Evolutionary conservation across 1,140 invertebrate genomes (phyloP).

Genomic region (Pantala flavescens): DNA sequence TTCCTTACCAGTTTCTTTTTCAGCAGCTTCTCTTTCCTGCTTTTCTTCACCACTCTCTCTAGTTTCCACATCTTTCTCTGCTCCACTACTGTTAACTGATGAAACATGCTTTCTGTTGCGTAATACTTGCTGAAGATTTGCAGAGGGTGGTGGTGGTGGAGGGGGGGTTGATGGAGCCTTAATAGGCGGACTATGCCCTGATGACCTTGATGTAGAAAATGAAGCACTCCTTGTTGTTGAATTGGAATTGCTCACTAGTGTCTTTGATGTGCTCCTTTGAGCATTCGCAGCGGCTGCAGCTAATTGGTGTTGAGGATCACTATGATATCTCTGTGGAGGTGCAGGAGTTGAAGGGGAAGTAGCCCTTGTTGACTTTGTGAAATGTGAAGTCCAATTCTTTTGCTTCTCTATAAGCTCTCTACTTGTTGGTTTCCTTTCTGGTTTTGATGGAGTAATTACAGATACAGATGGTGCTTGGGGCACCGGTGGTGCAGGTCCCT

Average conservation of each 20-base stretch:
- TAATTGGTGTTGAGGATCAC: neutral
- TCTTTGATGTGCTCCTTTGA: neutral
- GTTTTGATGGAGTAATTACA: conserved; percentile 51
- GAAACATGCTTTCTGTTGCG: neutral
- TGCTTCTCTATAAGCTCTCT: conserved; percentile 81
- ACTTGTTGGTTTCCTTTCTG: conserved; percentile 67
- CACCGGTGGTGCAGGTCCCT: no score
- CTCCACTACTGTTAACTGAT: neutral
- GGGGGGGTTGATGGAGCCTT: neutral
- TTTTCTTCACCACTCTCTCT: neutral
- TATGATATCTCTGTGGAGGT: neutral
- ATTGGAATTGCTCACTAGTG: neutral
- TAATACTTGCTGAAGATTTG: neutral
- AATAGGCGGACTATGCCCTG: neutral
- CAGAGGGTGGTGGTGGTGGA: neutral
- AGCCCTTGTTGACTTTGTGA: conserved; percentile 31
- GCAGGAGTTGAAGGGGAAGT: neutral
- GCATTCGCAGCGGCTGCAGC: no score
- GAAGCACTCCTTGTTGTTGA: neutral
- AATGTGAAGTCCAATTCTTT: conserved; percentile 82
- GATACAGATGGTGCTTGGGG: neutral
- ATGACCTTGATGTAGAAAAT: neutral
- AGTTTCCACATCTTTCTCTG: neutral
- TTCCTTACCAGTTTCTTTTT: neutral
- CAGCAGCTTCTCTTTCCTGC: neutral